phyloP scores from a whole-genome alignment of 2,888 invertebrate species.

The Tholera decimalis region DNA sequence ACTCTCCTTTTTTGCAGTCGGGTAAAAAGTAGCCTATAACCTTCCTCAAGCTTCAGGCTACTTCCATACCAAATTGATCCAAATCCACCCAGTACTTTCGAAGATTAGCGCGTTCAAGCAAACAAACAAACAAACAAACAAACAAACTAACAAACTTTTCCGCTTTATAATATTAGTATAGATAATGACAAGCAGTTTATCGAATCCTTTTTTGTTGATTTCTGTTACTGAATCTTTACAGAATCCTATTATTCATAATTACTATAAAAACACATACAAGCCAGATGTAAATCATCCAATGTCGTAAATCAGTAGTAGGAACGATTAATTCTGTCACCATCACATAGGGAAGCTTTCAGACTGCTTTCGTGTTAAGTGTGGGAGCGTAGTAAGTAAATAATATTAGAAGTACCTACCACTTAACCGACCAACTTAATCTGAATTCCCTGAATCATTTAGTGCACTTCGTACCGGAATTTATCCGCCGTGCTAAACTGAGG shows the following conservation, averaged over 20 bases:
- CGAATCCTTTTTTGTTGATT: background rate
- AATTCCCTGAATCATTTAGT: conserved; percentile 45
- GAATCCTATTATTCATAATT: no score
- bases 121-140: no score
- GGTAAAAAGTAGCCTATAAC: no score
- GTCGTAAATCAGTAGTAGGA: conserved; percentile 8
- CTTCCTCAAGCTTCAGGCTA: no score
- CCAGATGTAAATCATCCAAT: conserved; percentile 12
- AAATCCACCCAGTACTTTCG: no score
- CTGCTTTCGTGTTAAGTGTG: conserved; percentile 26
- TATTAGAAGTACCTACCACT: conserved; percentile 28
- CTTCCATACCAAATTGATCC: no score
- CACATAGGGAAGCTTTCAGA: conserved; percentile 24
- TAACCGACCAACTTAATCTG: conserved; percentile 28
- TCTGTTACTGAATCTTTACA: background rate
- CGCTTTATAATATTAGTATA: no score
- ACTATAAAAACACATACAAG: no score
- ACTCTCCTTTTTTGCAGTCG: no score
- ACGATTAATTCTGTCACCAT: conserved; percentile 18
- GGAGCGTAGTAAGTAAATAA: conserved; percentile 31
- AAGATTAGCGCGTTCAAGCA: no score
- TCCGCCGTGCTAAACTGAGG: conserved; percentile 10
- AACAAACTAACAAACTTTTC: no score
- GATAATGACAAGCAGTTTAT: background rate
- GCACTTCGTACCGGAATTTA: conserved; percentile 31